These are phyloP conservation scores for Panopea generosa DNA, from an alignment of 2,888 invertebrate genomes.

Conservation along the genomic window DNA sequence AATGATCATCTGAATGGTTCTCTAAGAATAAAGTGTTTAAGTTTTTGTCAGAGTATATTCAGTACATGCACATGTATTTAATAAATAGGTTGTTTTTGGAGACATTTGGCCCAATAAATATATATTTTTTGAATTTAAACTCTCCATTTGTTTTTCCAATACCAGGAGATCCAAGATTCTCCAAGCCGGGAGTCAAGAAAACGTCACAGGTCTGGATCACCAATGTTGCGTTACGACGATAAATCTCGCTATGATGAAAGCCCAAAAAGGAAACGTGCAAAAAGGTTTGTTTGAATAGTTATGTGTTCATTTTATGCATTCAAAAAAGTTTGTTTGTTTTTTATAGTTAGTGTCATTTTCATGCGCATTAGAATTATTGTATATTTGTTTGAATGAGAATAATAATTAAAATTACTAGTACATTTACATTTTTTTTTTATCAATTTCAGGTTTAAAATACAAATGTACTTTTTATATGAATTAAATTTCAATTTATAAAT, in stretches of 20 bases:
- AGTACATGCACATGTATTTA: no score
- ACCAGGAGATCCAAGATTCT: conserved; percentile 69
- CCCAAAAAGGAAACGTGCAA: conserved; percentile 78
- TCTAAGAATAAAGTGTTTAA: no score
- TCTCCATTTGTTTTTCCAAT: conserved; percentile 14
- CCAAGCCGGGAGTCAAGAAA: conserved; percentile 68
- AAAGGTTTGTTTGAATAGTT: conserved; percentile 64
- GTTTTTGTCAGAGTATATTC: no score
- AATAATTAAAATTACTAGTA: no score
- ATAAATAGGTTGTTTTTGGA: no score
- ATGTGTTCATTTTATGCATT: neutral
- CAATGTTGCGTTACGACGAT: conserved; percentile 67
- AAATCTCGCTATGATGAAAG: conserved; percentile 66
- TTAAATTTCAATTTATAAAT: no score
- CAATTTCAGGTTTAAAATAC: no score
- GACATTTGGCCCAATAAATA: no score
- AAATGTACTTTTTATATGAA: no score
- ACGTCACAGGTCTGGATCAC: conserved; percentile 71
- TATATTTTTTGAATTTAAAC: neutral
- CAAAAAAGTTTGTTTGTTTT: neutral
- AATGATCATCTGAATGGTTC: no score
- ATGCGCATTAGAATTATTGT: neutral
- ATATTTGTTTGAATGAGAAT: neutral
- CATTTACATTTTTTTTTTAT: no score
- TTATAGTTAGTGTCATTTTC: neutral